Conservation (phyloP, 2,113 vertebrate genomes). For the Cyprinodon variegatus region DNA sequence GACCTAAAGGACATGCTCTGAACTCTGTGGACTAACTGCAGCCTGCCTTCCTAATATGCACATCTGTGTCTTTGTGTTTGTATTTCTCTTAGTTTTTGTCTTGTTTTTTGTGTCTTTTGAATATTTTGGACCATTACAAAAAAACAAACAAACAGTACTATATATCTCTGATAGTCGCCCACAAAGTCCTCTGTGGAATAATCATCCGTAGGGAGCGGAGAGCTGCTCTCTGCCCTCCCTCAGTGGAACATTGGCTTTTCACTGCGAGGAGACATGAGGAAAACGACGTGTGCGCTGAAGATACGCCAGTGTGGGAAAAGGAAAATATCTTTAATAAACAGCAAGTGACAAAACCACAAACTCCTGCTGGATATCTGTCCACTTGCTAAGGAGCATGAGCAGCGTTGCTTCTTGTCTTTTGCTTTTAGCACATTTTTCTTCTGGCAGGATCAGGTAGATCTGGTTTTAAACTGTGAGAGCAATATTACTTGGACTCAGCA, state of each 20-base stretch:
- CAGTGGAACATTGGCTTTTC: constrained; percentile 36
- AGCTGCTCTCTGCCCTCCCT: constrained; percentile 46
- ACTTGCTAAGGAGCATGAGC: constrained; percentile 34
- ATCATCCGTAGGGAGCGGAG: constrained; percentile 40
- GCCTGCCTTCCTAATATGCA: constrained; percentile 2
- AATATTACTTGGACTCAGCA: constrained; percentile 46
- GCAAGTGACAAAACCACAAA: constrained; percentile 61
- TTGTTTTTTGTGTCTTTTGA: constrained; percentile 19
- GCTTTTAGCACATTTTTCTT: constrained; percentile 24
- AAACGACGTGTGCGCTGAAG: constrained; percentile 34
- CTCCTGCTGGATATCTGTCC: constrained; percentile 58
- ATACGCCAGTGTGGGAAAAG: constrained; percentile 62
- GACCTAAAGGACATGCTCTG: background rate
- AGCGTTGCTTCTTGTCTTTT: constrained; percentile 38
- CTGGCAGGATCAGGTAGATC: constrained; percentile 50
- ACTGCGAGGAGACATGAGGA: constrained; percentile 20
- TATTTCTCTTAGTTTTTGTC: background rate
- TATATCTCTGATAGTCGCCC: constrained; percentile 15
- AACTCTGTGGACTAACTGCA: background rate
- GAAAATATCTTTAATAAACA: constrained; percentile 47
- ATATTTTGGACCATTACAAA: background rate
- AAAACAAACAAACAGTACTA: background rate
- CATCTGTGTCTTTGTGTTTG: background rate
- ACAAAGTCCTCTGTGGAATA: constrained; percentile 23
- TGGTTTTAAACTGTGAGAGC: constrained; percentile 42